phyloP scores from a whole-genome alignment of 2,888 invertebrate species.

The Thereva unica region DNA sequence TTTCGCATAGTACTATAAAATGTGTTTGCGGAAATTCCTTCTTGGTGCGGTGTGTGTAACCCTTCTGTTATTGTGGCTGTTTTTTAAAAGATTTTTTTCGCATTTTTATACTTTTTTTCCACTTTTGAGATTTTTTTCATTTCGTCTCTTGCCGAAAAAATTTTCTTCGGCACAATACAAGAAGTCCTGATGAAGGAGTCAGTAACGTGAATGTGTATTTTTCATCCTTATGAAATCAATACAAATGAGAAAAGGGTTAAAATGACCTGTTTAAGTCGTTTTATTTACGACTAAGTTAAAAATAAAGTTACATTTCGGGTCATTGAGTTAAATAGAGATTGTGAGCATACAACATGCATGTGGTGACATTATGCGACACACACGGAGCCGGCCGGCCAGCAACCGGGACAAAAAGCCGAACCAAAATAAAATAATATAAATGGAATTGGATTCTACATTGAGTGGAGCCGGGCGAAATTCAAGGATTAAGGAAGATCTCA shows the following conservation, averaged over 20 bases:
- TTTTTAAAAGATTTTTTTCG: constrained; percentile 23
- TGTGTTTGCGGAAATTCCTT: constrained; percentile 41
- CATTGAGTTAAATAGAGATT: constrained; percentile 1
- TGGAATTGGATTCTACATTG: no score
- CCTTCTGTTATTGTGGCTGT: constrained; percentile 33
- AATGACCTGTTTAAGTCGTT: constrained; percentile 32
- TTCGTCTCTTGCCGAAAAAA: background rate
- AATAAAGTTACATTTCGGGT: constrained; percentile 12
- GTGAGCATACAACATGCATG: background rate
- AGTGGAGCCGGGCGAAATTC: no score
- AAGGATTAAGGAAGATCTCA: no score
- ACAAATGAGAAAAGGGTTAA: constrained; percentile 32
- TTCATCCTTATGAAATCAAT: constrained; percentile 28
- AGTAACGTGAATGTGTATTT: constrained; percentile 26
- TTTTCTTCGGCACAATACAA: constrained; percentile 19
- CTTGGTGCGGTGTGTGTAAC: constrained; percentile 36
- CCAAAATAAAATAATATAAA: no score
- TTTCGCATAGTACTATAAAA: constrained; percentile 39
- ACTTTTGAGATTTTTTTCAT: constrained; percentile 20
- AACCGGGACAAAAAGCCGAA: no score
- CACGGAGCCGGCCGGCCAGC: background rate
- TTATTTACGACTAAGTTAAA: constrained; percentile 32
- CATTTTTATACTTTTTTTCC: constrained; percentile 12
- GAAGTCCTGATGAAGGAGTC: constrained; percentile 24
- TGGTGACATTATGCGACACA: background rate